Evolutionary conservation across 2,113 vertebrate genomes (phyloP).

Genomic region (Amphilophus citrinellus): DNA sequence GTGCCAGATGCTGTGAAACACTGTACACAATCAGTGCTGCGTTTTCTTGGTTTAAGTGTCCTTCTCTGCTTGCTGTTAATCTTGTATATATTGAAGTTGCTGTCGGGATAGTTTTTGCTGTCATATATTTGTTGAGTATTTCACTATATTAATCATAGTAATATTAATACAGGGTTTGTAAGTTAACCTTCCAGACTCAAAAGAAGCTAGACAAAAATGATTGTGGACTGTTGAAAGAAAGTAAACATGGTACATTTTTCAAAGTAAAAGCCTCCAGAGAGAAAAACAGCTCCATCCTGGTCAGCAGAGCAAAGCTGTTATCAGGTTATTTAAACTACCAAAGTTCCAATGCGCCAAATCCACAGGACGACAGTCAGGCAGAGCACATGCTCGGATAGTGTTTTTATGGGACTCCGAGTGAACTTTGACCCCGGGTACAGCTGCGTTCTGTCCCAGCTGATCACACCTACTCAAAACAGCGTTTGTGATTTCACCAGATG

Average conservation of each 20-base stretch:
- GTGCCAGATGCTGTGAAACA: conserved; percentile 79
- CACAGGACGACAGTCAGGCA: not conserved
- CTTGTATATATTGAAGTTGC: conserved; percentile 82
- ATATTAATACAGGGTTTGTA: conserved; percentile 71
- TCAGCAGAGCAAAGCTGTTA: not conserved
- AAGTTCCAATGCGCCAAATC: not conserved
- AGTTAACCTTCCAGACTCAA: conserved; percentile 60
- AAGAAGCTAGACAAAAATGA: not conserved
- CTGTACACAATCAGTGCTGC: conserved; percentile 76
- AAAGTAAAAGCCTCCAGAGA: too few species aligned
- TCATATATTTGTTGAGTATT: conserved; percentile 69
- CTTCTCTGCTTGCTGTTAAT: conserved; percentile 82
- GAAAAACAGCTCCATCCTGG: not conserved
- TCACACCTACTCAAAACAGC: not conserved
- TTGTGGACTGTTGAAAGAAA: not conserved
- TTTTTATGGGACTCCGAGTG: not conserved
- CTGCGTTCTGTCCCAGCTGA: not conserved
- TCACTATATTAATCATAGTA: conserved; percentile 50
- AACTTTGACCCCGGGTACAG: not conserved
- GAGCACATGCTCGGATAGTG: not conserved
- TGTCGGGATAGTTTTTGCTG: conserved; percentile 59
- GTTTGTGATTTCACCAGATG: not conserved
- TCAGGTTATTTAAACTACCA: not conserved
- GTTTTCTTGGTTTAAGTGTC: conserved; percentile 84
- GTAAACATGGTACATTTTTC: not conserved